Evolutionary conservation across 1,140 invertebrate species (phyloP), one percentile per base, ranked within the genome.

Genomic region (Melanaphis sacchari): DNA sequence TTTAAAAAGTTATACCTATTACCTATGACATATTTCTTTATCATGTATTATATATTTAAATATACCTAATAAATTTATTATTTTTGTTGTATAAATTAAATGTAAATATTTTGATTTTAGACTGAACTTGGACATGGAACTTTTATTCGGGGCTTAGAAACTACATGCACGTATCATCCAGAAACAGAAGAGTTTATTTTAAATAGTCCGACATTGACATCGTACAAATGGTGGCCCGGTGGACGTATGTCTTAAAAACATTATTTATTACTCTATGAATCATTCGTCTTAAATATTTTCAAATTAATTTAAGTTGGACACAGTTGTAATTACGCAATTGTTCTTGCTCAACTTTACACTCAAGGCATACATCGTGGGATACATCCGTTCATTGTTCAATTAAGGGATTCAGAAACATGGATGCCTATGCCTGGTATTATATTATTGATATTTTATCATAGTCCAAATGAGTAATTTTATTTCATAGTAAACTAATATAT

Each of bases 181-280:
- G 95, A 95, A 82, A 98, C 97, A 1, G 95, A 98, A 95, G 98
- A 99, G 95, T 99, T 99, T 95, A 95, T 99, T 85, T 95, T 99
- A 11, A 96, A 99, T 95, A 97, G 97, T 93, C 98, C 98, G 0
- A 98, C 97, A 40, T 95, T 99, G 21, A 98, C 98, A 3, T 97
- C 98, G 0, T 98, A 98, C 94, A 99, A 99, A 95, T 99, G 98
- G 98, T 99, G 98, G 98, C 98, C 98, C 59, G 98, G 98, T 93
- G 97, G 97, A 95, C 96, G 98, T 98, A 95, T 97, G 97, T 97
- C 91, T 90, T 41, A 66, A 90, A 41, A 59, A 59, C 1, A 90
- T 31, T 90, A 9, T n/a, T n/a, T 59, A 31, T n/a, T 66, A n/a
- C n/a, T 59, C 11, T 18, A 54, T 0, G 4, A 22, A n/a, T 18